Percentiles rank a stretch among this genome's conserved stretches.
phyloP scores from a whole-genome alignment of 2,113 vertebrate genomes.

The Bubalus kerabau region DNA sequence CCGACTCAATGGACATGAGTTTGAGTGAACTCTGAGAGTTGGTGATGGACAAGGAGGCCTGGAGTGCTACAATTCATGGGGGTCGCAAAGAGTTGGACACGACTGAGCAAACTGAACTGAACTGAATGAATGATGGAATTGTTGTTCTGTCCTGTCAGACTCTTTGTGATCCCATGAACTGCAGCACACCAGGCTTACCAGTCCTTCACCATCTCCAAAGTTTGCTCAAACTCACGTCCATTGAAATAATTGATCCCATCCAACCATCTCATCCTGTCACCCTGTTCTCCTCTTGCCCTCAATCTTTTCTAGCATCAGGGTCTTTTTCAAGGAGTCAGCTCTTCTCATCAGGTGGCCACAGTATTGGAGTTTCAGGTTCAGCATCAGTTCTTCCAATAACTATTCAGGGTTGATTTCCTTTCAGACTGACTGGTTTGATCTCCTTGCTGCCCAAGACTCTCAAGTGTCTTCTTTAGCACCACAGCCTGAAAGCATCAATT shows the following conservation, averaged over 20 bases:
- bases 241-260: not conserved
- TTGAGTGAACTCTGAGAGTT: no score
- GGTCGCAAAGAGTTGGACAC: fast-evolving
- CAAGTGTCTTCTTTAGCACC: not conserved
- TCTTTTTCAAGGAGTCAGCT: not conserved
- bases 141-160: not conserved
- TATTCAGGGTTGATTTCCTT: not conserved
- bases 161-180: not conserved
- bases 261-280: not conserved
- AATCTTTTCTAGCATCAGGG: not conserved
- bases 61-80: no score
- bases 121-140: not conserved
- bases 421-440: not conserved
- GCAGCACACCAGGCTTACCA: not conserved
- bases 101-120: no score
- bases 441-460: not conserved
- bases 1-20: no score
- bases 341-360: no score
- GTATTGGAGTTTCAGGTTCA: not conserved
- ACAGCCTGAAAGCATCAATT: not conserved
- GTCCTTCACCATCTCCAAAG: not conserved
- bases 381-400: not conserved
- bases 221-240: not conserved
- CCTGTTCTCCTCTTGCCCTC: not conserved
- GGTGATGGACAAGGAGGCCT: no score